A percentile compares a stretch with the other conserved stretches of the same genome.
phyloP scores from a whole-genome alignment of 2,888 invertebrate species.

The Lepeophtheirus nordmannii region DNA sequence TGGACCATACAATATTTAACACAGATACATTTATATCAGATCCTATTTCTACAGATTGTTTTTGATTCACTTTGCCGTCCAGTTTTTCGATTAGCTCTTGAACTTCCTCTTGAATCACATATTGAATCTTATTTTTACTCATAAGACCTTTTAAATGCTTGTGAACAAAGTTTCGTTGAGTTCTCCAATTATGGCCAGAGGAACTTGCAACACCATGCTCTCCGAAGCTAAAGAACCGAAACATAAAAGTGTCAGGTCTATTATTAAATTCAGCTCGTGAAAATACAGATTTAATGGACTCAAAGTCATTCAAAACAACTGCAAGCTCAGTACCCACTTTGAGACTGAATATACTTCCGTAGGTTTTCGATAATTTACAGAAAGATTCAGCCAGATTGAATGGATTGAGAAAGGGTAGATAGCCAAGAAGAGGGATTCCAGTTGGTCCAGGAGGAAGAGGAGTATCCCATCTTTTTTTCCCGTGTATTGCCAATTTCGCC shows the following conservation, averaged over 20 bases:
- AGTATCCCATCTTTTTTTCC: no score
- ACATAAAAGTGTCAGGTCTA: background rate
- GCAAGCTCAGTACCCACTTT: slow-evolving; percentile 26
- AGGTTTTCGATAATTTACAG: slow-evolving; percentile 26
- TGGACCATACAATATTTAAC: slow-evolving; percentile 19
- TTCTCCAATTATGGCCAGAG: slow-evolving; percentile 14
- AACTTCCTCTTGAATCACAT: background rate
- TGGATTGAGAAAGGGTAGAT: slow-evolving; percentile 27
- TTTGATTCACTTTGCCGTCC: background rate
- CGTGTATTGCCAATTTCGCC: no score
- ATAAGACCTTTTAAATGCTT: background rate
- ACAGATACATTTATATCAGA: slow-evolving; percentile 14
- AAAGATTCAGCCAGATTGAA: slow-evolving; percentile 26
- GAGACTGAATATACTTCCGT: slow-evolving; percentile 28
- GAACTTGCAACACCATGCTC: slow-evolving; percentile 2
- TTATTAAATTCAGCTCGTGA: background rate
- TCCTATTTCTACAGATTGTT: slow-evolving; percentile 14
- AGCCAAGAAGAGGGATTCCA: slow-evolving; percentile 29
- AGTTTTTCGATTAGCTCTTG: slow-evolving; percentile 3
- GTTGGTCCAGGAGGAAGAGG: slow-evolving; percentile 28
- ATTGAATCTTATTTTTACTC: slow-evolving; percentile 7
- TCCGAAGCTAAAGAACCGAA: slow-evolving; percentile 2
- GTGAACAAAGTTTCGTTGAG: slow-evolving; percentile 2
- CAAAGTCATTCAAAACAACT: slow-evolving; percentile 27
- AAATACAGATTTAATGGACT: slow-evolving; percentile 27